Conservation (phyloP, 2,797 vertebrate genomes). For the Catamblyrhynchus diadema region DNA sequence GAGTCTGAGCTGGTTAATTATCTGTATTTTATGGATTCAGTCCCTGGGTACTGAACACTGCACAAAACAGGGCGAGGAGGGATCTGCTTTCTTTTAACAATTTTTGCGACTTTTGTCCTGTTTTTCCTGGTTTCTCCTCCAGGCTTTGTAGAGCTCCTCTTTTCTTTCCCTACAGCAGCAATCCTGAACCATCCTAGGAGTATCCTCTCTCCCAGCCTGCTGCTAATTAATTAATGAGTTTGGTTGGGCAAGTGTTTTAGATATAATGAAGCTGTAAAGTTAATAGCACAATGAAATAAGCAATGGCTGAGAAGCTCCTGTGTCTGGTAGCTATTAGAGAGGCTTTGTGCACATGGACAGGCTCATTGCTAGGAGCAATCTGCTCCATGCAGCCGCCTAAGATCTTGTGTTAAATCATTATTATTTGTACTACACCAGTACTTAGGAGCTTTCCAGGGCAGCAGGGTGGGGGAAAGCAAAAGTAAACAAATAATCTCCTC, state of each 20-base stretch:
- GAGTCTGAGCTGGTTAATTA: slow-evolving; percentile 20
- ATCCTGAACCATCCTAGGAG: not conserved
- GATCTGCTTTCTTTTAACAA: not conserved
- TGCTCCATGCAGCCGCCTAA: not conserved
- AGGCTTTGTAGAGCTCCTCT: not conserved
- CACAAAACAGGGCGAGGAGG: not conserved
- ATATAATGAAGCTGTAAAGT: slow-evolving; percentile 27
- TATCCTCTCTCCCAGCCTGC: not conserved
- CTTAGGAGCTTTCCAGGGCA: not conserved
- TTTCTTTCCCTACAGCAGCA: not conserved
- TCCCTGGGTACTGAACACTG: not conserved
- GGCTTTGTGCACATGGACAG: not conserved
- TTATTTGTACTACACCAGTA: not conserved
- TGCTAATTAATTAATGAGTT: slow-evolving; percentile 40
- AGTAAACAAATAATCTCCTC: not conserved
- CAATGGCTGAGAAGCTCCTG: not conserved
- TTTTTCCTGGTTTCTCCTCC: not conserved
- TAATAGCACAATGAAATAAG: slow-evolving; percentile 3
- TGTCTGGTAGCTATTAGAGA: not conserved
- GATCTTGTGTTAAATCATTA: not conserved
- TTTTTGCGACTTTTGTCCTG: not conserved
- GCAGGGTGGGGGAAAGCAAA: not conserved
- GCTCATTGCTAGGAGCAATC: not conserved
- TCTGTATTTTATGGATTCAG: not conserved
- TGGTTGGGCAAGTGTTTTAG: slow-evolving; percentile 17